These are phyloP conservation scores for Teleogryllus oceanicus DNA, from an alignment of 2,888 invertebrate genomes.

Conservation along the genomic window DNA sequence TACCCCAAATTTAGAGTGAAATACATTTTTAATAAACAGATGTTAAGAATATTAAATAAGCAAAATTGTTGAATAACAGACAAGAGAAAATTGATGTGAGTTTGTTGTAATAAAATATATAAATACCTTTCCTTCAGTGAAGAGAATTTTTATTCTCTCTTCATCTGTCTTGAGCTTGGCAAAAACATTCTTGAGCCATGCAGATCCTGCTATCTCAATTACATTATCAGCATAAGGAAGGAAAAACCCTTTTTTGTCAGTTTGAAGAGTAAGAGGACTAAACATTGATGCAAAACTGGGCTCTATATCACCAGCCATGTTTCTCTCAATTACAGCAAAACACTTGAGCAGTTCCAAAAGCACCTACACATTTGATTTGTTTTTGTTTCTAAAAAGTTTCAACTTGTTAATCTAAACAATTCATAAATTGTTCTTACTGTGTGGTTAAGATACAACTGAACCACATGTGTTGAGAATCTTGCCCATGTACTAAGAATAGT, in stretches of 20 bases:
- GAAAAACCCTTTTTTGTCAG: conserved; percentile 73
- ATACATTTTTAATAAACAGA: too few relatives aligned
- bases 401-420: too few relatives aligned
- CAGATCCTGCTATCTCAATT: conserved; percentile 51
- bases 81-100: too few relatives aligned
- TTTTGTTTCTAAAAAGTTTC: too few relatives aligned
- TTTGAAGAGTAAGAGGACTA: conserved; percentile 71
- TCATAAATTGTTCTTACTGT: background rate
- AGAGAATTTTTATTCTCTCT: conserved; percentile 57
- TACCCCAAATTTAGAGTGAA: too few relatives aligned
- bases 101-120: too few relatives aligned
- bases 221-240: conserved; percentile 62
- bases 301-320: conserved; percentile 28
- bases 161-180: conserved; percentile 57
- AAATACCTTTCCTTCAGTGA: conserved; percentile 53
- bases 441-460: background rate
- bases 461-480: background rate
- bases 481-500: conserved; percentile 11
- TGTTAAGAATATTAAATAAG: too few relatives aligned
- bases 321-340: background rate
- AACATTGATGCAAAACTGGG: conserved; percentile 60
- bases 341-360: background rate
- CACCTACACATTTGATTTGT: too few relatives aligned
- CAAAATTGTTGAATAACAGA: too few relatives aligned
- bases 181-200: conserved; percentile 61